phyloP scores from a whole-genome alignment of 2,113 vertebrate species.

The Apodemus speciosus region DNA sequence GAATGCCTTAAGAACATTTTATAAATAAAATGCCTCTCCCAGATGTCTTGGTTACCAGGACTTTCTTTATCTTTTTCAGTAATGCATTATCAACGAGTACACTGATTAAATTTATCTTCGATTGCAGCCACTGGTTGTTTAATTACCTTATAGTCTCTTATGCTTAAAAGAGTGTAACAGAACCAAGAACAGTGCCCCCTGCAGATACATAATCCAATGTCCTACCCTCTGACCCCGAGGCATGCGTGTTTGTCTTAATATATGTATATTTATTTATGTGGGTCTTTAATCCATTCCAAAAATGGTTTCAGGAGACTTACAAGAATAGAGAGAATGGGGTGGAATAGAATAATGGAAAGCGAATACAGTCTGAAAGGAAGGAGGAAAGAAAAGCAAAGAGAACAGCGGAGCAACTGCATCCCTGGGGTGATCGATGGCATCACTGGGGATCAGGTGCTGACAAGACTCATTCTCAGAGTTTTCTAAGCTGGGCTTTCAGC shows the following conservation, averaged over 20 bases:
- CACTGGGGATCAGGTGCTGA: background rate
- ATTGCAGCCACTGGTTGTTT: background rate
- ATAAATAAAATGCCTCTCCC: constrained; percentile 54
- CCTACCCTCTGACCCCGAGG: background rate
- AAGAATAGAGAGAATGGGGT: background rate
- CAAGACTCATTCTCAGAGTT: background rate
- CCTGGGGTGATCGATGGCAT: background rate
- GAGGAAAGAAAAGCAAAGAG: background rate
- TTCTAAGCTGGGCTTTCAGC: background rate
- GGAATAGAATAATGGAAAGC: background rate
- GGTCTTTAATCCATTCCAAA: constrained; percentile 31
- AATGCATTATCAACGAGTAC: constrained; percentile 41
- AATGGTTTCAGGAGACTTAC: constrained; percentile 7
- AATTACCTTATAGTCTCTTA: background rate
- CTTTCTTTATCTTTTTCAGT: constrained; percentile 52
- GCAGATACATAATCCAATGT: no score
- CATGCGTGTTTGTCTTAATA: background rate
- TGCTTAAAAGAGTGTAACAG: background rate
- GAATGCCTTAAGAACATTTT: constrained; percentile 60
- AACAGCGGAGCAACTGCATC: background rate
- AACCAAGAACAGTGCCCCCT: background rate
- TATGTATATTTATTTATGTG: background rate
- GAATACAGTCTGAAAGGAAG: constrained; percentile 7
- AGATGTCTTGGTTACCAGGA: constrained; percentile 59
- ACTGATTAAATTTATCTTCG: constrained; percentile 27